Evolutionary conservation across 1,140 invertebrate species (phyloP), one percentile per base, ranked within the genome.

Genomic region (Hirudo medicinalis): DNA sequence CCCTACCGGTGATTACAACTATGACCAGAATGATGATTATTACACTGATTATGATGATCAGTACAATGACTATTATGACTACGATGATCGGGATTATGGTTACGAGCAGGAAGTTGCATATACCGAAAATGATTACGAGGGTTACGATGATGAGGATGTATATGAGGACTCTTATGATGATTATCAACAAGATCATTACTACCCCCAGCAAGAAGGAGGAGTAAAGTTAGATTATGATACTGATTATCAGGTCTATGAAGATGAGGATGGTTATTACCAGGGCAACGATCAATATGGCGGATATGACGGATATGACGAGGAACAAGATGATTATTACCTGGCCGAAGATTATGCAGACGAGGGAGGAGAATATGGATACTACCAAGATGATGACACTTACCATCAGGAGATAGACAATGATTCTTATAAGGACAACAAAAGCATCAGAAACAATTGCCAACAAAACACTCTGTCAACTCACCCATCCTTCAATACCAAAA

Each of bases 1-100:
- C 15, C 73, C 73, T 6, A 74, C 73, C 1, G 70, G 49, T 11
- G 57, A 54, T 60, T 71, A 74, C 69, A 71, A 72, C 66, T 72
- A 77, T 63, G 74, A 76, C 73, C 75, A 74, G 72, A 74, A 76
- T 72, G 72, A 74, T 54, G 73, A 75, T 73, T 75, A 75, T 75
- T 72, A 73, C 74, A 74, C 74, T 73, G 72, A 76, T 72, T 73
- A 74, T 74, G 72, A 75, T 70, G 71, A 76, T 67, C 72, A 74
- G 67, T 70, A 74, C 73, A 70, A 67, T 68, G 71, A 72, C 74
- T 54, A 32, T 15, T 72, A 63, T 43, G 57, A 55, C 43, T 55
- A 75, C 54, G 72, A 74, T 53, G 75, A 74, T 29, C 54, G 72
- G 54, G 74, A 71, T 60, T 71, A 69, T 53, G 74, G 72, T 49